These are phyloP conservation scores for Dascillus cervinus DNA, from an alignment of 2,888 invertebrate genomes.

Conservation along the genomic window DNA sequence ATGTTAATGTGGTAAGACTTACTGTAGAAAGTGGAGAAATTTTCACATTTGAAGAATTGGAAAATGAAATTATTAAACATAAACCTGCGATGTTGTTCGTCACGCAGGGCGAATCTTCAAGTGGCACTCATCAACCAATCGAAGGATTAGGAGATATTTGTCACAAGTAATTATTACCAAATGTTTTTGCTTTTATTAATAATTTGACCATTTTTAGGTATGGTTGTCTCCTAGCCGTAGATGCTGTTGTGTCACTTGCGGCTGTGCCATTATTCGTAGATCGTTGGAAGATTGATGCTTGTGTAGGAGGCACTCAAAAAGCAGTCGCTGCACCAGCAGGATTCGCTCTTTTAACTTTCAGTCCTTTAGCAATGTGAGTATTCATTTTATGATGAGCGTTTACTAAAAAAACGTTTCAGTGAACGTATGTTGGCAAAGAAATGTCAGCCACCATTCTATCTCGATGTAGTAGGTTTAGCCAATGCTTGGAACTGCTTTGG, in stretches of 20 bases:
- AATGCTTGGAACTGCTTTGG: conserved; percentile 53
- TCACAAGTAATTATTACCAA: conserved; percentile 56
- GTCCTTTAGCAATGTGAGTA: conserved; percentile 53
- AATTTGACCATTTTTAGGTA: conserved; percentile 39
- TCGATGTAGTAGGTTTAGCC: conserved; percentile 55
- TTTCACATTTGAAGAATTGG: conserved; percentile 54
- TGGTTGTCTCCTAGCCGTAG: conserved; percentile 59
- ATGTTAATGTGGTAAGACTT: conserved; percentile 19
- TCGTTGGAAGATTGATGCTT: conserved; percentile 60
- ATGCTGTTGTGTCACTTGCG: conserved; percentile 63
- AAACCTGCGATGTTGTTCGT: conserved; percentile 67
- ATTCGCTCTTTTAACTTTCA: conserved; percentile 62
- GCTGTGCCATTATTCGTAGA: conserved; percentile 61
- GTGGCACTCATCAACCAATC: conserved; percentile 69
- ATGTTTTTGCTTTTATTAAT: background rate
- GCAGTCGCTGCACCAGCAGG: conserved; percentile 64
- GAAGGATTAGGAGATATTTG: conserved; percentile 68
- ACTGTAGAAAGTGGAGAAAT: conserved; percentile 33
- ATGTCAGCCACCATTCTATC: conserved; percentile 50
- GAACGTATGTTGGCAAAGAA: conserved; percentile 48
- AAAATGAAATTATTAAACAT: conserved; percentile 51
- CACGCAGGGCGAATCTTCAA: conserved; percentile 78
- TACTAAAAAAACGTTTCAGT: no score
- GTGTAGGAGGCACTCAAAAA: conserved; percentile 67
- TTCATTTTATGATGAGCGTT: no score